These are phyloP conservation scores for Dolichallabes microphthalmus DNA, from an alignment of 2,113 vertebrate genomes.

Conservation along the genomic window DNA sequence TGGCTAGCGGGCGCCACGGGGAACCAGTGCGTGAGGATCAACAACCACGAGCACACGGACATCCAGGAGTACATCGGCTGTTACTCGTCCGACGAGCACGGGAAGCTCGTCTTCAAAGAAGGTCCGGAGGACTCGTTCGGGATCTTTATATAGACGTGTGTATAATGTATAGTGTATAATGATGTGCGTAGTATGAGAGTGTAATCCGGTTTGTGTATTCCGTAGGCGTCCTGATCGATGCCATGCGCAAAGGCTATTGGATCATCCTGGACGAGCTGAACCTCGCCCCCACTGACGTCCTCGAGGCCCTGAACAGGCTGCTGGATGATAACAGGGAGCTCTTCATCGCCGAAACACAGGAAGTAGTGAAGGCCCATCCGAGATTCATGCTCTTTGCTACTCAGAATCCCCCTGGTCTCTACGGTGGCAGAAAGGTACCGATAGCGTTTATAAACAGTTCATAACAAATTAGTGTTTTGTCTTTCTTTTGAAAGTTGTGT, in stretches of 20 bases:
- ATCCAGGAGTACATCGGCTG: constrained; percentile 98
- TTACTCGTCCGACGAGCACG: constrained; percentile 86
- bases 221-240: constrained; percentile 90
- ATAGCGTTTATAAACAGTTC: neutral
- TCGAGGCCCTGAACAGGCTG: constrained; percentile 93
- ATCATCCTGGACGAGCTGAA: constrained; percentile 95
- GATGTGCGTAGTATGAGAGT: neutral
- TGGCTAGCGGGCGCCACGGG: constrained; percentile 90
- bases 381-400: constrained; percentile 97
- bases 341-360: constrained; percentile 92
- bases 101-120: constrained; percentile 92
- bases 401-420: constrained; percentile 95
- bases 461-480: neutral
- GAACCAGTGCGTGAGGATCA: constrained; percentile 95
- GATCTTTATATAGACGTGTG: neutral
- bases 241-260: constrained; percentile 98
- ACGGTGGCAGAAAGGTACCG: constrained; percentile 92
- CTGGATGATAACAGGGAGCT: constrained; percentile 96
- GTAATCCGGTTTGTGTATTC: neutral
- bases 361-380: constrained; percentile 91
- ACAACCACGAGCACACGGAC: constrained; percentile 98
- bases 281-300: constrained; percentile 92
- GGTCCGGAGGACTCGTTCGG: constrained; percentile 61
- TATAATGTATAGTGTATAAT: no score
- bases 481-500: neutral